Evolutionary conservation across 2,113 vertebrate genomes (phyloP), one percentile per base, ranked within the genome.

Genomic region (Aspiorhynchus laticeps): DNA sequence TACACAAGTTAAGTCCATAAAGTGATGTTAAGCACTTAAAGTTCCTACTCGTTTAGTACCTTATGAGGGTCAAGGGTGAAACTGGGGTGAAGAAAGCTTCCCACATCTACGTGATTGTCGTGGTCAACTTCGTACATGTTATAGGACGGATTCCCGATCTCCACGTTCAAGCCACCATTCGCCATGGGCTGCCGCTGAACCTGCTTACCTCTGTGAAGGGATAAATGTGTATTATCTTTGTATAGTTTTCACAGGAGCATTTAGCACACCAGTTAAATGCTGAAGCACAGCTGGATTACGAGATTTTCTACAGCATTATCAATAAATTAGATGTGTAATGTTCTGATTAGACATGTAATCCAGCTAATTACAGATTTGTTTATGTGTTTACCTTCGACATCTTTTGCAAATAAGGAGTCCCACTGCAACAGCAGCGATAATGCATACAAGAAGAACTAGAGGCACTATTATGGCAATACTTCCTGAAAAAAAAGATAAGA

Each of bases 81-180:
- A 93, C 97, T 96, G 88, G 97, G 96, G 92, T 97, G 90, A 92
- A 99, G 93, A 90, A 98, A 95, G 89, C 96, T 96, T 86, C 97
- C 97, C 88, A 95, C 95, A 43, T 95, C 95, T 5, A 97, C 96
- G 7, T 90, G 97, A 93, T 97, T 98, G 92, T 97, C 97, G 3
- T 98, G 98, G 87, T 98, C 97, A 88, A 99, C 96, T 88, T 99
- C 98, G 89, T 99, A 99, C 97, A 99, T 98, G 93, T 98, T 99
- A 91, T 99, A 99, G 1, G 98, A 98, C 0, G 98, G 98, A 93
- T 99, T 99, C 78, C 98, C 98, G 14, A 99, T 99, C 94, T 99
- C 98, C 90, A 99, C 97, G 38, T 98, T 99, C 83, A 99, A 96
- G 81, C 97, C 97, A 90, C 98, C 97, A 80, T 99, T 99, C 56